These are phyloP conservation scores for Dasypolia templi DNA, from an alignment of 2,888 invertebrate genomes.

Conservation along the genomic window DNA sequence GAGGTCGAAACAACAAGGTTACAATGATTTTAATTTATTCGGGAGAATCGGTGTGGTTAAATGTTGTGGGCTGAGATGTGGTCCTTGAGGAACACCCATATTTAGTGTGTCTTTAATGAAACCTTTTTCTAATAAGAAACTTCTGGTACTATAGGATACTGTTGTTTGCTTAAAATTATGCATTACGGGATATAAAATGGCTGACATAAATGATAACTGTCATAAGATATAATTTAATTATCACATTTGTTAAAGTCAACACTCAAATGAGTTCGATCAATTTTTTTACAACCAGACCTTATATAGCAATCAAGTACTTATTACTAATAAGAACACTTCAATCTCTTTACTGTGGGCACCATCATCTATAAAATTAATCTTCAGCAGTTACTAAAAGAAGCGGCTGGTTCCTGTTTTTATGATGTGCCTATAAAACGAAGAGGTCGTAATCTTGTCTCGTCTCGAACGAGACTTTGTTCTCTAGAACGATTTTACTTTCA, in stretches of 20 bases:
- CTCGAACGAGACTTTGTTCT: constrained; percentile 71
- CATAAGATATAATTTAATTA: too few relatives aligned
- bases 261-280: constrained; percentile 35
- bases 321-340: constrained; percentile 69
- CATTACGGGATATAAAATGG: background rate
- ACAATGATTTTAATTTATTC: constrained; percentile 75
- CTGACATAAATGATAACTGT: background rate
- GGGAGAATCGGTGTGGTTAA: constrained; percentile 62
- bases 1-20: constrained; percentile 77
- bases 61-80: constrained; percentile 63
- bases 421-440: constrained; percentile 83
- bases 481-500: constrained; percentile 71
- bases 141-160: background rate
- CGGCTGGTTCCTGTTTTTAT: constrained; percentile 83
- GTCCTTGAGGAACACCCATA: constrained; percentile 70
- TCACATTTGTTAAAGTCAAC: background rate
- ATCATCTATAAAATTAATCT: constrained; percentile 80
- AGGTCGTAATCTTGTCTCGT: constrained; percentile 80
- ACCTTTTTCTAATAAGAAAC: background rate
- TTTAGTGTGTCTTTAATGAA: constrained; percentile 7
- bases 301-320: constrained; percentile 47
- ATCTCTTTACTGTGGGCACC: constrained; percentile 77
- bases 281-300: constrained; percentile 24
- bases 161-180: background rate
- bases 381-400: constrained; percentile 81